Base-by-base conservation (phyloP, 1,140 invertebrate species). In the Listronotus oregonensis region DNA sequence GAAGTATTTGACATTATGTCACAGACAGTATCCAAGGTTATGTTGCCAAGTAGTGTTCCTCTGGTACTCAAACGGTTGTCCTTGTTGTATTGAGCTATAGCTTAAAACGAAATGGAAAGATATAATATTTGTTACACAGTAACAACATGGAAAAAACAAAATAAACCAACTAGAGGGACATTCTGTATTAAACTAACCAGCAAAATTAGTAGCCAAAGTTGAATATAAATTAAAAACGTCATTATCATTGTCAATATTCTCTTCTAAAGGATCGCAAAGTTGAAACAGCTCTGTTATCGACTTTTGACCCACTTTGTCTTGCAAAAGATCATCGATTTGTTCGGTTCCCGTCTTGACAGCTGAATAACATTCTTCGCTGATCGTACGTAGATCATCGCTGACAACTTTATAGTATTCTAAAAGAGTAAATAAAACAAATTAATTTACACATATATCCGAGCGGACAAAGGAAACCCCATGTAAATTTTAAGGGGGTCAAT, bases 41-140 rank as follows among this genome's bases (percentile, higher is more conserved):
- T 84, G 64, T 89, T 90, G 10, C 83, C 85, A 34, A 81, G 84
- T 61, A 78, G 80, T 0, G n/a, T n/a, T 40, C 85, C 84, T 71
- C 86, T 87, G 1, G 56, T 52, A 73, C 82, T 86, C 6, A 84
- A 84, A 44, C 94, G 82, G 78, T 97, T 97, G 73, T 97, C 95
- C 78, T 94, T 92, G 77, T 97, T 98, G 77, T 98, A 97, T 72
- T 98, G 95, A 0, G 96, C 94, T 50, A 97, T 85, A 39, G 88
- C 92, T 62, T 1, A 14, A 42, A 55, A 37, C n/a, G n/a, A n/a
- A n/a, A n/a, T n/a, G n/a, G 7, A 15, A 39, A 37, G 9, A n/a
- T 17, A 27, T 3, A 27, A 27, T n/a, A n/a, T n/a, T n/a, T n/a
- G n/a, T n/a, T n/a, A n/a, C n/a, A n/a, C n/a, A n/a, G n/a, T n/a